Evolutionary conservation across 2,797 vertebrate species (phyloP).

Genomic region (Enteromius afrohamiltoni): DNA sequence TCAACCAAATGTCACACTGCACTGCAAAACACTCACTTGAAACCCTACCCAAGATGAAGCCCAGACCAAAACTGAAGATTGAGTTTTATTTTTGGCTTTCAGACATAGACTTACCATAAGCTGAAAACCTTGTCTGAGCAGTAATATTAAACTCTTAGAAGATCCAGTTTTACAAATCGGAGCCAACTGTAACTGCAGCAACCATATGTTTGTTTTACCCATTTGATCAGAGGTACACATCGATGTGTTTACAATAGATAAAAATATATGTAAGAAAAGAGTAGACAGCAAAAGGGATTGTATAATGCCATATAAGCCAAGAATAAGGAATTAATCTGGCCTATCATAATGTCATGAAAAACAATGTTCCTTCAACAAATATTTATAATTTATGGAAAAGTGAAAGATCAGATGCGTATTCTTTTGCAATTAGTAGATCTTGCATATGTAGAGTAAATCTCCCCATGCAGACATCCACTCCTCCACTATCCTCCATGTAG

Average conservation of each 20-base stretch:
- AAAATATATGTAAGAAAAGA: conserved; percentile 6
- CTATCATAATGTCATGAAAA: not conserved
- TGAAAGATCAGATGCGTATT: not conserved
- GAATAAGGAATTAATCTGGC: not conserved
- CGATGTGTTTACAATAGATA: not conserved
- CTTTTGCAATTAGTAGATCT: no score
- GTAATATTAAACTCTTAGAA: not conserved
- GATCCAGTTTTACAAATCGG: not conserved
- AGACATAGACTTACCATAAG: not conserved
- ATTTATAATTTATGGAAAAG: not conserved
- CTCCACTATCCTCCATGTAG: conserved; percentile 44
- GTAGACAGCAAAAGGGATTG: not conserved
- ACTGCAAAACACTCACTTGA: conserved; percentile 50
- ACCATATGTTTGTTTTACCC: not conserved
- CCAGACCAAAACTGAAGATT: not conserved
- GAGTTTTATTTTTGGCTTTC: not conserved
- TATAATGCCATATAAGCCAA: not conserved
- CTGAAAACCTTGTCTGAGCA: not conserved
- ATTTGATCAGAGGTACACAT: not conserved
- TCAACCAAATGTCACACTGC: conserved; percentile 49
- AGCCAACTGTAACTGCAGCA: not conserved
- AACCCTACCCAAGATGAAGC: not conserved
- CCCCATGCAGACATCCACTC: conserved; percentile 50
- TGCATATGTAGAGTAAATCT: no score
- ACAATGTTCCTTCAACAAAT: not conserved